These are phyloP conservation scores for Ibycter americanus DNA, from an alignment of 2,797 vertebrate species.

Conservation along the genomic window DNA sequence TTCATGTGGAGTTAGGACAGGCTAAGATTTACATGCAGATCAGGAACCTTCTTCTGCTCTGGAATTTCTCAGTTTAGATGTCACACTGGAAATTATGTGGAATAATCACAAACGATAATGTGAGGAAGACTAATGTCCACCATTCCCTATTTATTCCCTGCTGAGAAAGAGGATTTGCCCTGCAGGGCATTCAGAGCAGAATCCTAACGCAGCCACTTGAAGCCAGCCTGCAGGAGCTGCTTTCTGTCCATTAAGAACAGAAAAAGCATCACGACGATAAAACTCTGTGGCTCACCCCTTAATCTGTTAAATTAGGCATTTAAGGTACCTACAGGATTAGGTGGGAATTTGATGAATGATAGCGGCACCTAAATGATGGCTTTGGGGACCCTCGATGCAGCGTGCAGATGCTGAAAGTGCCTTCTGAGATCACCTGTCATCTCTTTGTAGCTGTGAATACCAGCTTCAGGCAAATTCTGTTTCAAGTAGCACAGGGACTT, in stretches of 20 bases:
- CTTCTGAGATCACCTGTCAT: neutral
- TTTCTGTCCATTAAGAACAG: neutral
- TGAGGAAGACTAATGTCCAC: neutral
- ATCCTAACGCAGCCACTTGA: neutral
- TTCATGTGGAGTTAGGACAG: neutral
- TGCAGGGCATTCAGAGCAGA: neutral
- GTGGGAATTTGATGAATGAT: neutral
- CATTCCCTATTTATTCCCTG: neutral
- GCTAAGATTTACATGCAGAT: slow-evolving; percentile 22
- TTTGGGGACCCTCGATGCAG: neutral
- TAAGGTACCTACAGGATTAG: neutral
- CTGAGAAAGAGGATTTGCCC: neutral
- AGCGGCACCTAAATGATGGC: neutral
- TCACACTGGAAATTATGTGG: neutral
- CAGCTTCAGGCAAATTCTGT: neutral
- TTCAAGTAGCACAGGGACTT: neutral
- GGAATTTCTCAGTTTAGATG: slow-evolving; percentile 44
- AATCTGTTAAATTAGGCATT: neutral
- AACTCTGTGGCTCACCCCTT: neutral
- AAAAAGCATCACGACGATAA: neutral
- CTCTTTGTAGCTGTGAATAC: neutral
- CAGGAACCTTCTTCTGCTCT: neutral
- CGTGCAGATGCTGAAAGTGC: neutral
- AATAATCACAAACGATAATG: neutral
- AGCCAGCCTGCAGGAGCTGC: neutral